Base-by-base conservation (phyloP, 2,113 vertebrate species). In the Antennarius striatus region DNA sequence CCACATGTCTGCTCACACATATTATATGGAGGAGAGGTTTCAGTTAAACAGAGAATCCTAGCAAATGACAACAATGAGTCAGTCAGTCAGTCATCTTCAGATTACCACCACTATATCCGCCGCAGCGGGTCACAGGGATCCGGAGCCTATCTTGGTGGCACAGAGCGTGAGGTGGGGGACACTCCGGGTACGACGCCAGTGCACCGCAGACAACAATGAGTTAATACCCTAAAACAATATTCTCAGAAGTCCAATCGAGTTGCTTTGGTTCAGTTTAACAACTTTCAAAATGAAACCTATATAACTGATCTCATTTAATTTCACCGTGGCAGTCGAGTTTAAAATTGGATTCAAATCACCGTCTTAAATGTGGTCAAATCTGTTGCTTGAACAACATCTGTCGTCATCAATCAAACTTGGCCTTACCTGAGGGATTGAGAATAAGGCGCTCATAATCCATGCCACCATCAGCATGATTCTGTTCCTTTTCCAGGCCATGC, bases 351-450 rank as follows among this genome's bases (percentile, higher is more conserved):
- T 12, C 58, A n/a, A 63, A 39, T 63, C 40, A 8, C 9, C 39
- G 5, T 6, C 5, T 39, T 32, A 3, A 15, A 12, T 30, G 32
- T 2, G 9, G 5, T 32, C 5, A 16, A 5, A 17, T 63, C 17
- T 3, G 0, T 40, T 16, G 32, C 56, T 56, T 56, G 39, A 47
- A 10, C 10, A 36, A 51, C 29, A 2, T 16, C 17, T 11, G n/a
- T 51, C 29, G 62, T 63, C 30, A 52, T 0, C 2, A 28, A 39
- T 63, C n/a, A 11, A 54, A 57, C 4, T 5, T 28, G 45, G 22
- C 9, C 73, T 77, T 88, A 95, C 94, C 93, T 95, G 94, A 10
- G 94, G 94, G 4, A 87, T 84, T 8, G 94, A 94, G 81, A 95
- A 86, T 53, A 95, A 68, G 30, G 77, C 1, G 0, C 94, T 95